Conservation (phyloP, 53 echinoderm and acorn worm genomes). For the Arbacia lixula region DNA sequence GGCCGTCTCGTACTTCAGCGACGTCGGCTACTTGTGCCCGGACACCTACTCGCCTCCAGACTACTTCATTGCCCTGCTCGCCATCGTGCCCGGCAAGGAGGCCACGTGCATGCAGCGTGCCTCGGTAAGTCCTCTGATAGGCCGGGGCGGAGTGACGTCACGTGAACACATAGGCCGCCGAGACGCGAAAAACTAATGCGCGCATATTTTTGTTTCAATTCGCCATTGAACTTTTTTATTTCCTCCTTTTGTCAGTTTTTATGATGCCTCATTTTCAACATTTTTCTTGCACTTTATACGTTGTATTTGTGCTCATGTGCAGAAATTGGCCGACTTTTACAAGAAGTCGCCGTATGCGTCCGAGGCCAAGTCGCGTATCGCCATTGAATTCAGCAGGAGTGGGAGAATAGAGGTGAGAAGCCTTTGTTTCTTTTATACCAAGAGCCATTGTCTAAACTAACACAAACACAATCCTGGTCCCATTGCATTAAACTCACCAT, state of each 20-base stretch:
- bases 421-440: too few relatives aligned
- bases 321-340: slow-evolving; percentile 33
- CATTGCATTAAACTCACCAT: too few relatives aligned
- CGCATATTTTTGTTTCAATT: too few relatives aligned
- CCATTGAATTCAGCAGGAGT: slow-evolving; percentile 12
- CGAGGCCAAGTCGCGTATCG: slow-evolving; percentile 4
- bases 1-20: slow-evolving; percentile 43
- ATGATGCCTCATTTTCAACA: too few relatives aligned
- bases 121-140: slow-evolving; percentile 2
- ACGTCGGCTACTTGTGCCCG: slow-evolving; percentile 55
- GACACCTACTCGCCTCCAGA: slow-evolving; percentile 63
- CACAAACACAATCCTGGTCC: too few relatives aligned
- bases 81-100: slow-evolving; percentile 61
- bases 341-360: slow-evolving; percentile 14
- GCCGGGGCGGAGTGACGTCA: not conserved
- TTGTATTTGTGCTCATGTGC: not conserved
- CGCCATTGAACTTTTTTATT: too few relatives aligned
- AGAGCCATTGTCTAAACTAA: too few relatives aligned
- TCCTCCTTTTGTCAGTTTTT: too few relatives aligned
- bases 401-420: slow-evolving; percentile 22
- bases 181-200: too few relatives aligned
- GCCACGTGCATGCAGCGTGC: slow-evolving; percentile 17
- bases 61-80: slow-evolving; percentile 59
- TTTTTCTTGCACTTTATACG: too few relatives aligned
- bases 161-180: too few relatives aligned